These are phyloP conservation scores for Eulacestoma nigropectus DNA, from an alignment of 2,113 vertebrate genomes.

Conservation along the genomic window DNA sequence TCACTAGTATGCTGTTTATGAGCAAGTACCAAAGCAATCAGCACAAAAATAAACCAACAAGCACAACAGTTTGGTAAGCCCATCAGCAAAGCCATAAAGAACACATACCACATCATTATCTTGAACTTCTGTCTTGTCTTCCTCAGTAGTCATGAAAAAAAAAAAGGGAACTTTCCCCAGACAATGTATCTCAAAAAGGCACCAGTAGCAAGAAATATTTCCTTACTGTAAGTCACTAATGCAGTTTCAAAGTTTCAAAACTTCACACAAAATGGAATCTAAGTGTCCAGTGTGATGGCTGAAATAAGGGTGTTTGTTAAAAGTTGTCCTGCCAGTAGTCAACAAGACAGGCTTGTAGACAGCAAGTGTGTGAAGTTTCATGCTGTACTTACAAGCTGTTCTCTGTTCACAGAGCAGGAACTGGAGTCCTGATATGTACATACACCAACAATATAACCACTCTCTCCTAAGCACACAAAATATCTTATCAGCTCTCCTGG, in stretches of 20 bases:
- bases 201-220: not conserved
- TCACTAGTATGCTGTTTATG: not conserved
- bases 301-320: not conserved
- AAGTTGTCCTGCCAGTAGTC: not conserved
- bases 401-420: not conserved
- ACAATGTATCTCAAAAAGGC: not conserved
- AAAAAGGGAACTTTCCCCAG: not conserved
- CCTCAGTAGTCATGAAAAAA: not conserved
- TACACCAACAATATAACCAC: not conserved
- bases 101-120: conserved; percentile 5
- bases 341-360: not conserved
- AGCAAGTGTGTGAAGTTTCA: not conserved
- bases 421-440: not conserved
- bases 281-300: not conserved
- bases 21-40: not conserved
- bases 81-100: not conserved
- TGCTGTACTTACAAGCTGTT: not conserved
- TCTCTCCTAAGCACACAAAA: not conserved
- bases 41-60: not conserved
- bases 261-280: not conserved
- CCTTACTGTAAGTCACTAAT: not conserved
- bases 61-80: not conserved
- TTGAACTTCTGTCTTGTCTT: not conserved
- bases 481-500: not conserved
- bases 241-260: not conserved